A percentile compares a stretch with the other conserved stretches of the same genome.
Evolutionary conservation across 2,797 vertebrate species (phyloP).

Genomic region (Tachyglossus aculeatus): DNA sequence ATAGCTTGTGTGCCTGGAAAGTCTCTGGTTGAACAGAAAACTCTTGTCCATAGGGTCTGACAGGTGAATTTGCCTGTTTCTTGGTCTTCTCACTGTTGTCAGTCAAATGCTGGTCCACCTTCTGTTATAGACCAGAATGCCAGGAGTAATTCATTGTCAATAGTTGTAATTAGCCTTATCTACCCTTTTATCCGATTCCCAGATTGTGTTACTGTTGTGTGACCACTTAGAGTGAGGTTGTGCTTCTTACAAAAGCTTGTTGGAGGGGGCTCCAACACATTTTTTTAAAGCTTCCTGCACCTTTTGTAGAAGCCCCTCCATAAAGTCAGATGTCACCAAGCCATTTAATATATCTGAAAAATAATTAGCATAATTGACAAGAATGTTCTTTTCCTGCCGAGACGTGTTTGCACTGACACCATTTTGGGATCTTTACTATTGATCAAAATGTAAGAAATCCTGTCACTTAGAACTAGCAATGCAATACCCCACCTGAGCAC

Average conservation of each 20-base stretch:
- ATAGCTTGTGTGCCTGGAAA: conserved; percentile 9
- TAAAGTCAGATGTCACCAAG: conserved; percentile 3
- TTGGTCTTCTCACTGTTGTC: conserved; percentile 5
- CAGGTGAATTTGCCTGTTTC: conserved; percentile 22
- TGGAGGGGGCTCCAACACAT: background rate
- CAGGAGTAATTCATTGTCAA: conserved; percentile 47
- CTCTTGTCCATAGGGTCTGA: background rate
- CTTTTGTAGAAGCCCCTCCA: background rate
- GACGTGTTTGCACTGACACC: conserved; percentile 50
- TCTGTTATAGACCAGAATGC: conserved; percentile 11
- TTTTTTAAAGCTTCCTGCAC: background rate
- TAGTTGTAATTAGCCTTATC: conserved; percentile 62
- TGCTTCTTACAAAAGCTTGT: conserved; percentile 23
- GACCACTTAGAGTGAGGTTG: background rate
- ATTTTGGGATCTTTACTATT: conserved; percentile 38
- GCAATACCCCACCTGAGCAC: background rate
- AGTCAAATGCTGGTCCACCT: conserved; percentile 27
- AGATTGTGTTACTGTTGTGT: conserved; percentile 25
- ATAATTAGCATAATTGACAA: conserved; percentile 41
- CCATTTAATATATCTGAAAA: conserved; percentile 48
- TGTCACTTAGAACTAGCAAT: background rate
- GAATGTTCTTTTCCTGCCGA: conserved; percentile 43
- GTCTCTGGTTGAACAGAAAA: background rate
- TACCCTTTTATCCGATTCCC: conserved; percentile 52
- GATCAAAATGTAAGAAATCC: conserved; percentile 40